Conservation (phyloP, 2,113 vertebrate genomes). For the Castor canadensis region DNA sequence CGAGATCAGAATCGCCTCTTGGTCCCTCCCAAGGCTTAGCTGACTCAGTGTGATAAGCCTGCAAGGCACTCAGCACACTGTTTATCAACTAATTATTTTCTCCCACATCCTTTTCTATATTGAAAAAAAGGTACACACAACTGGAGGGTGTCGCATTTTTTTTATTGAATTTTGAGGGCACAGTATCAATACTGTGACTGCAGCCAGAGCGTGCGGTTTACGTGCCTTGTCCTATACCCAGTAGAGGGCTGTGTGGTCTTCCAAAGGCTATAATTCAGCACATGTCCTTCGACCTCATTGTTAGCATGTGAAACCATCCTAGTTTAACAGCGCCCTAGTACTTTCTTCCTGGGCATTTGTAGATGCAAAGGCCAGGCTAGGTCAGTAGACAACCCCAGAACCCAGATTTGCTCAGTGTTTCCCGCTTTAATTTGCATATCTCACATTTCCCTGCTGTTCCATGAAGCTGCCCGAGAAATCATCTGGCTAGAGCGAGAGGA, state of each 20-base stretch:
- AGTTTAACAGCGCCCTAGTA: not conserved
- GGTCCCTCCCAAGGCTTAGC: not conserved
- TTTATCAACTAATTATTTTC: not conserved
- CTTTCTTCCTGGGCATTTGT: not conserved
- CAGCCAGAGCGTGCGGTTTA: not conserved
- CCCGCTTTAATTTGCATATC: not conserved
- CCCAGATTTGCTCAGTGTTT: not conserved
- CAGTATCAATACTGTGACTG: not conserved
- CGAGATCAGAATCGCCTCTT: not conserved
- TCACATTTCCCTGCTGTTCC: constrained; percentile 8
- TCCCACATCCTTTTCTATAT: not conserved
- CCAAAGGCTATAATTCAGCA: not conserved
- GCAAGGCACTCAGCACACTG: not conserved
- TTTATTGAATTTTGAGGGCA: not conserved
- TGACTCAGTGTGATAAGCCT: not conserved
- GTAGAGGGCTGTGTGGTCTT: not conserved
- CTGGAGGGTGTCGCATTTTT: not conserved
- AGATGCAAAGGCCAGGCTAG: not conserved
- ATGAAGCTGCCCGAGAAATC: constrained; percentile 89
- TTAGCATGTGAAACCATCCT: not conserved
- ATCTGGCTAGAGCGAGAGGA: constrained; percentile 94
- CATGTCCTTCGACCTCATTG: not conserved
- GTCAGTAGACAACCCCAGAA: not conserved
- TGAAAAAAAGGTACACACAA: not conserved
- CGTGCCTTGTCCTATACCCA: not conserved